phyloP scores from a whole-genome alignment of 2,888 invertebrate species.

The Deilephila porcellus region DNA sequence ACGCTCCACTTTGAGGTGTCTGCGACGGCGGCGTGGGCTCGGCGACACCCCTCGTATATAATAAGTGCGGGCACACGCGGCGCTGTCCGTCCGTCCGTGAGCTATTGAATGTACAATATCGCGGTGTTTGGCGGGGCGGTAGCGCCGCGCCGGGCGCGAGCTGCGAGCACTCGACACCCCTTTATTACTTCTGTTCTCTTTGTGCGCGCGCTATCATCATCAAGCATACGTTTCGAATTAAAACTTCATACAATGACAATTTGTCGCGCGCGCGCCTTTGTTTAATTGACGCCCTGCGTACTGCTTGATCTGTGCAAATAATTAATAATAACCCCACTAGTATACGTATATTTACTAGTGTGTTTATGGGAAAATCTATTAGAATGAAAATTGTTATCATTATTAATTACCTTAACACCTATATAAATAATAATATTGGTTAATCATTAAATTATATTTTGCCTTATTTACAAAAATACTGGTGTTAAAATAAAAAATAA shows the following conservation, averaged over 20 bases:
- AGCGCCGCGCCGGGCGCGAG: constrained; percentile 40
- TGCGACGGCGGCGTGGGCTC: background rate
- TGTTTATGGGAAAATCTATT: background rate
- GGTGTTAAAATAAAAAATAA: too few species aligned
- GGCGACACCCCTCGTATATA: constrained; percentile 1
- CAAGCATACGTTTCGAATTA: constrained; percentile 75
- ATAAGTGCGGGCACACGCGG: background rate
- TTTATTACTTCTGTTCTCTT: constrained; percentile 80
- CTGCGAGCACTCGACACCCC: constrained; percentile 75
- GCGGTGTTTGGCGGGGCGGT: constrained; percentile 33
- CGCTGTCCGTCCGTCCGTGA: constrained; percentile 37
- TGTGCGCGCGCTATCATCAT: constrained; percentile 70
- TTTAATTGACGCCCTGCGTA: constrained; percentile 65
- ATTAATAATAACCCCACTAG: background rate
- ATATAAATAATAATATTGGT: too few species aligned
- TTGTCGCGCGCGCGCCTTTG: constrained; percentile 57
- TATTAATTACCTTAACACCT: too few species aligned
- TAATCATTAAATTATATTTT: too few species aligned
- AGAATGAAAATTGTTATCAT: background rate
- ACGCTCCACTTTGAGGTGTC: constrained; percentile 80
- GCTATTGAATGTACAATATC: constrained; percentile 40
- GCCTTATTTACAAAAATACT: too few species aligned
- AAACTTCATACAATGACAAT: constrained; percentile 69
- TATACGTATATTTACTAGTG: background rate
- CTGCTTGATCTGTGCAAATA: constrained; percentile 36